Evolutionary conservation across 1,140 invertebrate genomes (phyloP).

Genomic region (Arion vulgaris): DNA sequence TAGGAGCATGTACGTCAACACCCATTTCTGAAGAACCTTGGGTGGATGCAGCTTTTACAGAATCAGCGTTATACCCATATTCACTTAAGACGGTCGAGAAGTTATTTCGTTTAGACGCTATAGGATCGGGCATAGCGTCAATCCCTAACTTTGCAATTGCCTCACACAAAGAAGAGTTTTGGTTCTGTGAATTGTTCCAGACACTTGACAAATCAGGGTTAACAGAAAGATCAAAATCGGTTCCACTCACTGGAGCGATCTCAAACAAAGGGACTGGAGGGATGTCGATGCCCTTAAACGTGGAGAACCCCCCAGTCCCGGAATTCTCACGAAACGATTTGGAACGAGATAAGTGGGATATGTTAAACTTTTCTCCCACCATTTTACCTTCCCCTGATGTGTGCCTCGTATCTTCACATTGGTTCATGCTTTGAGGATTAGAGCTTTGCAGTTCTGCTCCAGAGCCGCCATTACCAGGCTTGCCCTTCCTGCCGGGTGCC

Average conservation of each 20-base stretch:
- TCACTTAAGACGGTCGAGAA: not conserved
- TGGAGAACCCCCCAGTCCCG: not conserved
- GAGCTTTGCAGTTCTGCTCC: not conserved
- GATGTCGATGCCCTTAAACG: not conserved
- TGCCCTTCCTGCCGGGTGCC: not conserved
- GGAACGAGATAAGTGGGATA: not conserved
- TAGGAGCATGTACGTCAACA: not conserved
- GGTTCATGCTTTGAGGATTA: not conserved
- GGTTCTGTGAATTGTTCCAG: not conserved
- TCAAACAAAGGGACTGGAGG: not conserved
- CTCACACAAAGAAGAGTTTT: not conserved
- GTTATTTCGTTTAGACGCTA: not conserved
- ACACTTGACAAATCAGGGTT: not conserved
- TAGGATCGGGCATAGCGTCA: not conserved
- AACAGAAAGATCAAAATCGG: not conserved
- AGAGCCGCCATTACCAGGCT: not conserved
- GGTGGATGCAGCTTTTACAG: not conserved
- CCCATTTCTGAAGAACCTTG: not conserved
- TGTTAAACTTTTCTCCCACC: not conserved
- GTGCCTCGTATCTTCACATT: not conserved
- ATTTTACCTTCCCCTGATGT: not conserved
- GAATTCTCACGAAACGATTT: not conserved
- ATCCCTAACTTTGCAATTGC: not conserved
- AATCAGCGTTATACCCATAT: not conserved
- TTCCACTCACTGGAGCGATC: not conserved